These are phyloP conservation scores for Antheraea mylitta DNA, from an alignment of 1,140 invertebrate species.

Conservation along the genomic window DNA sequence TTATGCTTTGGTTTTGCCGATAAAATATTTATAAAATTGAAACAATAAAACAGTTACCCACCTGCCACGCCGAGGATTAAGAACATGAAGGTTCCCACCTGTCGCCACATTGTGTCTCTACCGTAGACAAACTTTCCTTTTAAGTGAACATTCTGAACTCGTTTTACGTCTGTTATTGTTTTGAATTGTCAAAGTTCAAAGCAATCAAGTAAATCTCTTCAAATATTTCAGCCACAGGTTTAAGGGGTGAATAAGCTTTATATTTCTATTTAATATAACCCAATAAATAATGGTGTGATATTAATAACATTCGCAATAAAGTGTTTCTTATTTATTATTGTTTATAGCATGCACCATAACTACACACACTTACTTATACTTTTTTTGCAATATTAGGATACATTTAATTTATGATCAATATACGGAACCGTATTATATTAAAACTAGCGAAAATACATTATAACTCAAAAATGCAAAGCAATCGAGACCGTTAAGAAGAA, in stretches of 20 bases:
- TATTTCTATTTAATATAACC: not conserved
- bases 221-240: not conserved
- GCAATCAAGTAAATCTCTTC: conserved; percentile 5
- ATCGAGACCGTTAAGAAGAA: too few relatives aligned
- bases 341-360: too few relatives aligned
- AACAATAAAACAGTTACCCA: conserved; percentile 6
- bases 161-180: conserved; percentile 69
- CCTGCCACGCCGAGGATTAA: not conserved
- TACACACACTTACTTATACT: too few relatives aligned
- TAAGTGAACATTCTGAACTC: conserved; percentile 69
- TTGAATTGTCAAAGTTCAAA: conserved; percentile 66
- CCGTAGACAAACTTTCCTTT: conserved; percentile 60
- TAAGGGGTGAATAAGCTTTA: not conserved
- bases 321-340: too few relatives aligned
- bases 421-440: too few relatives aligned
- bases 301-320: too few relatives aligned
- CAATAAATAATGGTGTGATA: too few relatives aligned
- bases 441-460: too few relatives aligned
- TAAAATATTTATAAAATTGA: conserved; percentile 5
- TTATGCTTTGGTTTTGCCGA: not conserved
- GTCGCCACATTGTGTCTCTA: conserved; percentile 12
- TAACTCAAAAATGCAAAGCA: too few relatives aligned
- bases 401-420: too few relatives aligned
- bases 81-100: conserved; percentile 24
- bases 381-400: too few relatives aligned